Evolutionary conservation across 2,888 invertebrate species (phyloP).

Genomic region (Creontiades dilutus): DNA sequence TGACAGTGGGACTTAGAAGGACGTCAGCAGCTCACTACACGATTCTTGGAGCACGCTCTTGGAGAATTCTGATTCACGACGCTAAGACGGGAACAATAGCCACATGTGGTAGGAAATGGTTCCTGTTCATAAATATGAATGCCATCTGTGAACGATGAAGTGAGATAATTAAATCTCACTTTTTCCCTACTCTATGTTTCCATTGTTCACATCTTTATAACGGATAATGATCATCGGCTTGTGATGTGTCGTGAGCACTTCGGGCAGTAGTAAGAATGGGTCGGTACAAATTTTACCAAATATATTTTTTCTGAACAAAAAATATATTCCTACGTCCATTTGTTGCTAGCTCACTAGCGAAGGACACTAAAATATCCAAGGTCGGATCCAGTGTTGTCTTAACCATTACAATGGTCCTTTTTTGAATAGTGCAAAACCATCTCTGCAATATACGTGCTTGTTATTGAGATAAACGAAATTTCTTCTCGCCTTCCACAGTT

Average conservation of each 20-base stretch:
- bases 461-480: too few relatives aligned
- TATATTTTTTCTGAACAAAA: too few relatives aligned
- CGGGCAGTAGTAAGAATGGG: too few relatives aligned
- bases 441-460: too few relatives aligned
- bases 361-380: too few relatives aligned
- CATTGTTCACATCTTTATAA: not conserved
- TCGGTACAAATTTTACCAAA: too few relatives aligned
- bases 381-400: too few relatives aligned
- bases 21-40: not conserved
- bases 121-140: constrained; percentile 37
- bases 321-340: too few relatives aligned
- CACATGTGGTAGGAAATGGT: not conserved
- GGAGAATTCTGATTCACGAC: not conserved
- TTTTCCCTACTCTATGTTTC: not conserved
- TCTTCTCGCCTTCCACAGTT: too few relatives aligned
- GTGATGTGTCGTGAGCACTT: not conserved
- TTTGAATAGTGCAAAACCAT: too few relatives aligned
- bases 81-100: not conserved
- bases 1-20: not conserved
- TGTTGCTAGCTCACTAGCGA: too few relatives aligned
- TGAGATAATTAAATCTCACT: not conserved
- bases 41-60: constrained; percentile 6
- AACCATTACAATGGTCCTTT: too few relatives aligned
- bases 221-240: not conserved
- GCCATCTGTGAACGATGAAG: not conserved